Evolutionary conservation across 1,140 invertebrate species (phyloP).

Genomic region (Pteromalus puparum): DNA sequence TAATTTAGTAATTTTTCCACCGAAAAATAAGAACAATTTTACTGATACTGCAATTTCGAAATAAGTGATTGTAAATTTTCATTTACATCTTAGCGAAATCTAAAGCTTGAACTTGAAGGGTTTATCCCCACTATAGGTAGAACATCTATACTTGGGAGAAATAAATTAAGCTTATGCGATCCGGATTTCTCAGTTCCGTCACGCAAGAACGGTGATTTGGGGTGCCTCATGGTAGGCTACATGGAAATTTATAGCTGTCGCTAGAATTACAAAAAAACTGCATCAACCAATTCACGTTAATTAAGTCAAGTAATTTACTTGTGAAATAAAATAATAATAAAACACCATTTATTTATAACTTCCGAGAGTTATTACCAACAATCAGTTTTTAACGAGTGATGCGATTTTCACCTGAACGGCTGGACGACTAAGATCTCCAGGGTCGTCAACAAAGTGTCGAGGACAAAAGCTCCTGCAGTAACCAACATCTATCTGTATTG

Average conservation of each 20-base stretch:
- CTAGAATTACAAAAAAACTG: not conserved
- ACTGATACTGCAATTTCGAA: not conserved
- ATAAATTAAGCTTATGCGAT: not conserved
- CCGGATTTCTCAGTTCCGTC: not conserved
- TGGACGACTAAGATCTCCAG: slow-evolving; percentile 69
- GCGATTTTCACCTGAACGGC: slow-evolving; percentile 66
- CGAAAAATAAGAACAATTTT: not conserved
- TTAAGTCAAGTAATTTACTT: no score
- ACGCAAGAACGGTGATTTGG: not conserved
- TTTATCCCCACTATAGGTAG: not conserved
- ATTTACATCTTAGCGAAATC: no score
- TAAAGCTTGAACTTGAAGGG: not conserved
- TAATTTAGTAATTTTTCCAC: no score
- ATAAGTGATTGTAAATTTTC: not conserved
- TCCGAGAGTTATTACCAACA: no score
- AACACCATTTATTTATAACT: no score
- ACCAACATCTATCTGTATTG: slow-evolving; percentile 70
- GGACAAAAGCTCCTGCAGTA: slow-evolving; percentile 70
- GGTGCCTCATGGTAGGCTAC: not conserved
- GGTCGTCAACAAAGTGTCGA: slow-evolving; percentile 67
- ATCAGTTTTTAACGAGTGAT: not conserved
- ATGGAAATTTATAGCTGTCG: not conserved
- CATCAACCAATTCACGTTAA: not conserved
- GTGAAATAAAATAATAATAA: no score
- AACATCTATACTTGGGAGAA: not conserved